Evolutionary conservation across 2,888 invertebrate genomes (phyloP), one percentile per base, ranked within the genome.

Genomic region (Heliconius cydno): DNA sequence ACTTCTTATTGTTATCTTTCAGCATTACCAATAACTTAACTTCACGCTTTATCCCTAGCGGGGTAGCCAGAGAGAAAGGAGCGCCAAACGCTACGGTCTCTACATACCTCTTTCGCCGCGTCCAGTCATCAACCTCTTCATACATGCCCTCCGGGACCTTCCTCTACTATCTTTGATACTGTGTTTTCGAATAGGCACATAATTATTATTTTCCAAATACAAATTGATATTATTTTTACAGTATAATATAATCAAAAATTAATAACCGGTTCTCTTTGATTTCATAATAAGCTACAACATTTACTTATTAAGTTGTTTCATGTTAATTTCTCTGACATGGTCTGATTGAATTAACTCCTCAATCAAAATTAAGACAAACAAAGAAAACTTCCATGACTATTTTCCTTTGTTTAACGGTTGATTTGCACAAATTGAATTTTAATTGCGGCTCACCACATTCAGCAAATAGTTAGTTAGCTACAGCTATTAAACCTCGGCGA

Each of bases 361-460:
- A 22, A 63, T 70, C 66, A 25, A 41, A 68, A 30, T 68, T 68
- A 63, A 75, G 79, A 82, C 73, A 82, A 77, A 82, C 76, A 79
- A 80, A 72, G 67, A 79, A 76, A 79, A 65, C 57, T 28, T 34
- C 74, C 76, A 72, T 79, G 76, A 82, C 75, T 66, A 71, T 79
- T 89, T 89, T 90, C 88, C 91, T 91, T 91, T 91, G 90, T 91
- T 91, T 90, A 87, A 84, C 82, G 84, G 85, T 85, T 87, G 87
- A 90, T 89, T 87, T 90, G 89, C 90, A 90, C 90, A 90, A 92
- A 92, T 91, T 91, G 90, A 91, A 91, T 90, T 88, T 90, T 91
- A 92, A 92, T 93, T 91, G 88, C 88, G 82, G 81, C 83, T 86
- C 85, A 87, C 88, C 86, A 87, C 85, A 86, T 83, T 81, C 78